phyloP scores from a whole-genome alignment of 1,140 invertebrate species.

The Halictus rubicundus region DNA sequence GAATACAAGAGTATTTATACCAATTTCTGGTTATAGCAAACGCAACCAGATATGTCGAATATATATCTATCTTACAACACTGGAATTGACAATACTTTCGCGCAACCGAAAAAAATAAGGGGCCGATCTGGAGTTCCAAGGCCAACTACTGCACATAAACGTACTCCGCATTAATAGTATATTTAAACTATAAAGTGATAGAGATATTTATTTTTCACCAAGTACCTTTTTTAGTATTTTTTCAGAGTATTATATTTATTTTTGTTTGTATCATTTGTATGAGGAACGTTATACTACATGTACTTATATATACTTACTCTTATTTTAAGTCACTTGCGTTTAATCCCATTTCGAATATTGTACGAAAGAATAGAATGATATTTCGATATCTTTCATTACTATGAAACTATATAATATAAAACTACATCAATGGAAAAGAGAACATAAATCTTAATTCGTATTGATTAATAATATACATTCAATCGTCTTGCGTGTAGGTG shows the following conservation, averaged over 20 bases:
- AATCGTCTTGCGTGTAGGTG: background rate
- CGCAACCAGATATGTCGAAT: conserved; percentile 76
- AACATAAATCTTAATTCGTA: background rate
- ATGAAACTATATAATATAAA: background rate
- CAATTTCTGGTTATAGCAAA: conserved; percentile 63
- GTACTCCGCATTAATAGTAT: conserved; percentile 67
- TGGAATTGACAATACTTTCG: conserved; percentile 70
- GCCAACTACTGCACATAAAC: conserved; percentile 77
- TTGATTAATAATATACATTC: background rate
- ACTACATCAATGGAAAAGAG: background rate
- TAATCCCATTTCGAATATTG: background rate
- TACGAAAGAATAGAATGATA: background rate
- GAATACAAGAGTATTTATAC: conserved; percentile 13
- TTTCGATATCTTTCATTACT: background rate
- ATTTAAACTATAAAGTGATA: conserved; percentile 18
- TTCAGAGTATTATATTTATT: conserved; percentile 31
- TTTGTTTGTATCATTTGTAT: conserved; percentile 26
- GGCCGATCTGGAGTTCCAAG: conserved; percentile 75
- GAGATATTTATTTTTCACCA: conserved; percentile 50
- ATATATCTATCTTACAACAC: conserved; percentile 77
- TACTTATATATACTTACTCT: conserved; percentile 16
- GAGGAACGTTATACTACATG: conserved; percentile 1
- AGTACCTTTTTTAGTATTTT: conserved; percentile 47
- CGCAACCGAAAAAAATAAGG: conserved; percentile 73
- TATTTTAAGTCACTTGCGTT: conserved; percentile 6